phyloP scores from a whole-genome alignment of 2,113 vertebrate genomes.

The Vicugna pacos region DNA sequence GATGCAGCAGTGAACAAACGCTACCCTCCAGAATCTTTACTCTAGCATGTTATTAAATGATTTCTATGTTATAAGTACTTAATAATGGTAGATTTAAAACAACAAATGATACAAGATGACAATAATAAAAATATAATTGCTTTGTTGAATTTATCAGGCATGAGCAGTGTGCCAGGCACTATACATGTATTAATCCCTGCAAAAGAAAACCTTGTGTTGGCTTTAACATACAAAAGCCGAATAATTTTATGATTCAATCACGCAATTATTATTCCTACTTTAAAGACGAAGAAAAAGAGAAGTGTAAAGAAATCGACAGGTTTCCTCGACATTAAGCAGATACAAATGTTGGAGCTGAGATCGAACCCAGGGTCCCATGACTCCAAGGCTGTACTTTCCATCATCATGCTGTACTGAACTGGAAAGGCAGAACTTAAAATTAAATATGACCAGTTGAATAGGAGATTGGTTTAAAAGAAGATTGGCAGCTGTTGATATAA shows the following conservation, averaged over 20 bases:
- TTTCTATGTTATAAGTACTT: neutral
- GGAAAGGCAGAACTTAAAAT: neutral
- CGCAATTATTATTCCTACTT: neutral
- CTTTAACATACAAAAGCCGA: neutral
- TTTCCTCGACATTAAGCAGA: neutral
- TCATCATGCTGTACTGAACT: neutral
- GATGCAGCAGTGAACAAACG: neutral
- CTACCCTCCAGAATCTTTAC: neutral
- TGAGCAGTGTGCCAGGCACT: neutral
- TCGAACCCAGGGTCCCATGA: neutral
- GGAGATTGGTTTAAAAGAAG: conserved; percentile 4
- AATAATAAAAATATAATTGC: neutral
- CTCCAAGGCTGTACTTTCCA: accelerated
- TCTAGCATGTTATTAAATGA: neutral
- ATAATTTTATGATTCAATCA: neutral
- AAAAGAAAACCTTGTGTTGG: neutral
- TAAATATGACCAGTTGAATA: neutral
- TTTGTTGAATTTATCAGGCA: neutral
- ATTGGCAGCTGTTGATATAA: neutral
- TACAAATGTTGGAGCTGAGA: neutral
- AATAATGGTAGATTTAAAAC: neutral
- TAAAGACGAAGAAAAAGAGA: neutral
- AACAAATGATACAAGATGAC: neutral
- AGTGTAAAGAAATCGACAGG: neutral
- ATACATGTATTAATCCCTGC: neutral